Percentiles rank a stretch among this genome's conserved stretches.
phyloP scores from a whole-genome alignment of 2,113 vertebrate genomes.

The Ondatra zibethicus region DNA sequence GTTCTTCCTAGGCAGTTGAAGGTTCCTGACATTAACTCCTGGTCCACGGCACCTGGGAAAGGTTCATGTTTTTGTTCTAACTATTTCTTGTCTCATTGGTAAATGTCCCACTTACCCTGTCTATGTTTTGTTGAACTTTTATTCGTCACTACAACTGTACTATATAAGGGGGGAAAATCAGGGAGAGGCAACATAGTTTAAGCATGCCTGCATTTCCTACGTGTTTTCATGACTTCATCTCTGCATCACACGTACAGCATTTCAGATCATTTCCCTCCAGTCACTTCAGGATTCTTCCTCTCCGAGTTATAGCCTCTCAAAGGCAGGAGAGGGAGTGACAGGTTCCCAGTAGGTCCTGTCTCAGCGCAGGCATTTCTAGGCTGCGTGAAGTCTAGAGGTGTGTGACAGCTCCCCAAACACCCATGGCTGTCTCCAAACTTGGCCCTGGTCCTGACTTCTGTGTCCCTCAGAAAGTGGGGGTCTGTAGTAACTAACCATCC shows the following conservation, averaged over 20 bases:
- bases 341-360: background rate
- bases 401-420: background rate
- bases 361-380: background rate
- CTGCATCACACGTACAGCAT: background rate
- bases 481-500: background rate
- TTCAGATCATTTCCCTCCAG: background rate
- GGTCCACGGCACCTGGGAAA: background rate
- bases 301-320: background rate
- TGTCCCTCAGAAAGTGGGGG: background rate
- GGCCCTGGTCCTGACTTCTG: background rate
- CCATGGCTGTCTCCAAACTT: background rate
- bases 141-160: constrained; percentile 1
- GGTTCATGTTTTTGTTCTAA: background rate
- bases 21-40: constrained; percentile 14
- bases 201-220: background rate
- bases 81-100: background rate
- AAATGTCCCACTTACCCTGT: constrained; percentile 1
- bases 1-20: background rate
- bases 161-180: background rate
- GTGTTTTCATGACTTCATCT: background rate
- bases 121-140: background rate
- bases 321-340: background rate
- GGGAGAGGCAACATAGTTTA: background rate
- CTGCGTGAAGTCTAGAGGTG: background rate
- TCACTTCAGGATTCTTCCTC: background rate